Evolutionary conservation across 2,797 vertebrate species (phyloP).

Genomic region (Hephaestus fuliginosus): DNA sequence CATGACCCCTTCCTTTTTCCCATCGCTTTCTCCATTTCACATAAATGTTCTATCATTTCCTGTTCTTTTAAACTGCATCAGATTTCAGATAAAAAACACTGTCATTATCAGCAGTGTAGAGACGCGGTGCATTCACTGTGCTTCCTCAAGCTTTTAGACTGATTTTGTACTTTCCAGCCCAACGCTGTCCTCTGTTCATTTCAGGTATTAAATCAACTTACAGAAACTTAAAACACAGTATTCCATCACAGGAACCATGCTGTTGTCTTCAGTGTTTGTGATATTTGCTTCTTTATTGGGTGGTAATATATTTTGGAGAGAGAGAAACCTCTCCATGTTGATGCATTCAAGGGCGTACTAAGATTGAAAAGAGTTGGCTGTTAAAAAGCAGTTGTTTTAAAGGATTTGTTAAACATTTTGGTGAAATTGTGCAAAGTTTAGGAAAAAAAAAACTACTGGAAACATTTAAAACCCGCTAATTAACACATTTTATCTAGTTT

Average conservation of each 20-base stretch:
- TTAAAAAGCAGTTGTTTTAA: not conserved
- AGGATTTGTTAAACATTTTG: not conserved
- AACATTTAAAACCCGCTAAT: not conserved
- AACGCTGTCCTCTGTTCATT: conserved; percentile 8
- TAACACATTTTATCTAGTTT: not conserved
- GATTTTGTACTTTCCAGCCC: not conserved
- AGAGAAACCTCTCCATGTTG: not conserved
- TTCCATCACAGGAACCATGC: conserved; percentile 6
- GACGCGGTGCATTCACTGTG: conserved; percentile 31
- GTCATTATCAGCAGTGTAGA: conserved; percentile 25
- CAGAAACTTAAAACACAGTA: not conserved
- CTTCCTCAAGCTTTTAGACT: not conserved
- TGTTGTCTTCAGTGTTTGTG: not conserved
- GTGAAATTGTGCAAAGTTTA: not conserved
- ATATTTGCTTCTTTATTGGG: conserved; percentile 1
- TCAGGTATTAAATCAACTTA: conserved; percentile 17
- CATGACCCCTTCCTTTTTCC: too few relatives aligned
- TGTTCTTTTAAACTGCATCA: conserved; percentile 35
- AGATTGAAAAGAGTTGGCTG: not conserved
- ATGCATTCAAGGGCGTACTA: conserved; percentile 24
- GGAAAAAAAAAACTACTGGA: not conserved
- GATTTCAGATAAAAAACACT: conserved; percentile 49
- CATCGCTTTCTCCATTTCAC: not conserved
- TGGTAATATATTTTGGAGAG: not conserved
- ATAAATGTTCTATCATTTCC: conserved; percentile 29